Conservation (phyloP, 2,888 invertebrate genomes). For the Calameuta idolon region DNA sequence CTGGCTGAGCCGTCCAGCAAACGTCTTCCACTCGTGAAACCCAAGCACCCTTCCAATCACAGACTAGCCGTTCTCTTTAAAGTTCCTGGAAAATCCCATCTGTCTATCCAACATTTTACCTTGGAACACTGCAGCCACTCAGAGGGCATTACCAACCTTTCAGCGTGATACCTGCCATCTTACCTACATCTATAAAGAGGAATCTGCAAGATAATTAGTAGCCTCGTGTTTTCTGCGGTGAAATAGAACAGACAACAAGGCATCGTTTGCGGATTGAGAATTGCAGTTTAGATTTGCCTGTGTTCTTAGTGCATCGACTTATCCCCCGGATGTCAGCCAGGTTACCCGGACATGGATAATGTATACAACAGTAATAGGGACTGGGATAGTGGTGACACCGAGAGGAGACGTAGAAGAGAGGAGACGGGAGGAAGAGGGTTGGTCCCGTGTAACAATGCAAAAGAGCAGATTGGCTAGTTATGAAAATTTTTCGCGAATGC, state of each 20-base stretch:
- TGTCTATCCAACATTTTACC: background rate
- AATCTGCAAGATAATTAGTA: background rate
- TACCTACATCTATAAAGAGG: background rate
- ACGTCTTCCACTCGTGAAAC: background rate
- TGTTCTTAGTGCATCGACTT: background rate
- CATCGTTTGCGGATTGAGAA: background rate
- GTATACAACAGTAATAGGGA: background rate
- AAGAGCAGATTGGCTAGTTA: slow-evolving; percentile 42
- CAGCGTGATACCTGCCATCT: background rate
- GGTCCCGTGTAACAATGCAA: background rate
- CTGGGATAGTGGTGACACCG: background rate
- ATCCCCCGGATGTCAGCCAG: background rate
- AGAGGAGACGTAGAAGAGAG: background rate
- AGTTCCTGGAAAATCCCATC: background rate
- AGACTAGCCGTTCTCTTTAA: background rate
- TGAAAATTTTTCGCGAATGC: slow-evolving; percentile 51
- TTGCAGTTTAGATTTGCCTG: background rate
- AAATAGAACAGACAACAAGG: background rate
- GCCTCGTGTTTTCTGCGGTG: background rate
- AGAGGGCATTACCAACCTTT: background rate
- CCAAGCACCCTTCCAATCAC: background rate
- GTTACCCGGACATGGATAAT: background rate
- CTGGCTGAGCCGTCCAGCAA: background rate
- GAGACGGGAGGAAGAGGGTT: background rate
- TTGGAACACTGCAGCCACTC: background rate